Conservation (phyloP, 2,797 vertebrate genomes). For the Sebastes umbrosus region DNA sequence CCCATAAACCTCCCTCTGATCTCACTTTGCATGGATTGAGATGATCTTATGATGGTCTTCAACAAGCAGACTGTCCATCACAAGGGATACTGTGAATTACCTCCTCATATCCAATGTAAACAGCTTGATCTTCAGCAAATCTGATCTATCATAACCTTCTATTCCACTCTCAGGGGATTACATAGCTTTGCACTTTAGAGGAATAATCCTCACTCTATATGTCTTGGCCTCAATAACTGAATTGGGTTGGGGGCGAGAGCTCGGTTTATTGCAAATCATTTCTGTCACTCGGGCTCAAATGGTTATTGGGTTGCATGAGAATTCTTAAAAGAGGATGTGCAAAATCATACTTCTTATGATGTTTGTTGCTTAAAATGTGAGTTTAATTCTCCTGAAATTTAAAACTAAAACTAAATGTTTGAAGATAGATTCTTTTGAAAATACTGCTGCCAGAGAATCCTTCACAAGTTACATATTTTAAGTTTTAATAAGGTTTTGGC, state of each 20-base stretch:
- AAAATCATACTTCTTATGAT: not conserved
- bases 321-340: not conserved
- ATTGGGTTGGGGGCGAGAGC: slow-evolving; percentile 41
- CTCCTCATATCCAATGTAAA: slow-evolving; percentile 63
- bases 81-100: slow-evolving; percentile 62
- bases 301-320: not conserved
- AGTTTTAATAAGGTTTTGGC: not conserved
- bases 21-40: slow-evolving; percentile 63
- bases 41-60: slow-evolving; percentile 70
- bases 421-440: not conserved
- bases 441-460: not conserved
- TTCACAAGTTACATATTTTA: not conserved
- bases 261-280: slow-evolving; percentile 23
- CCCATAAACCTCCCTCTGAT: slow-evolving; percentile 56
- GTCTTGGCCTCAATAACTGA: slow-evolving; percentile 70
- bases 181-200: slow-evolving; percentile 72
- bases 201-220: slow-evolving; percentile 69
- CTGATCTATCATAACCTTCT: slow-evolving; percentile 62
- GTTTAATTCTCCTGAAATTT: not conserved
- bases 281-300: slow-evolving; percentile 2
- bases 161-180: slow-evolving; percentile 74
- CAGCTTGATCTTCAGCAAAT: slow-evolving; percentile 75
- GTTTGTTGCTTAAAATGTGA: not conserved
- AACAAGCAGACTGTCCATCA: slow-evolving; percentile 57
- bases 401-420: not conserved